Base-by-base conservation (phyloP, 2,113 vertebrate species). In the Amblyopsis rosae region DNA sequence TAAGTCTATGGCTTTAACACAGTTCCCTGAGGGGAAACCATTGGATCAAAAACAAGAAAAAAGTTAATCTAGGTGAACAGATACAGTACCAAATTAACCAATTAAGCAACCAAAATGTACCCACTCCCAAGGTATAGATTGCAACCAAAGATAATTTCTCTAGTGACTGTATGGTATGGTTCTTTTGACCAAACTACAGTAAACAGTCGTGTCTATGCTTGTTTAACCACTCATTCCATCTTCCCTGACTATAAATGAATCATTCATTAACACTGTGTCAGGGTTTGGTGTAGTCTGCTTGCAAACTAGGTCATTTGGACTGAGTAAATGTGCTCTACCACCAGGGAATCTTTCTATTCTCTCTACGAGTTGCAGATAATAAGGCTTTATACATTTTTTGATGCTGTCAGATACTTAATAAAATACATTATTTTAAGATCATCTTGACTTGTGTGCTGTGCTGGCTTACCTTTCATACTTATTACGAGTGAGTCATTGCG, bases 241-340 rank as follows among this genome's bases (percentile, higher is more conserved):
- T 84, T 76, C 81, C 81, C 76, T 86, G 87, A 81, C 75, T 87
- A 81, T 70, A 88, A 73, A 91, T 91, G 78, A 91, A 92, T 91
- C 82, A 90, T 93, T 91, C 81, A 90, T 87, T 74, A 79, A 69
- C 67, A 67, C 82, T 83, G 85, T 79, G 82, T 89, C 86, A 89
- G 80, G 78, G 87, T 83, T 81, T 82, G 76, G 80, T 86, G 86
- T 87, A 75, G 81, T 65, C 55, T 78, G 70, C 77, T 80, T 70
- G 77, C 79, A 90, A 92, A 90, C 85, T 91, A 84, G 90, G 91
- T 90, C 89, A 88, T 85, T 87, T 86, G 87, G 85, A 85, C 85
- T 66, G 63, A 81, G 75, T 56, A 70, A 87, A 72, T 70, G 73
- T 82, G 72, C 82, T 83, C 82, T 72, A 33, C 19, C 35, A 7